Conservation (phyloP, 2,888 invertebrate species). For the Amphimallon solstitiale region DNA sequence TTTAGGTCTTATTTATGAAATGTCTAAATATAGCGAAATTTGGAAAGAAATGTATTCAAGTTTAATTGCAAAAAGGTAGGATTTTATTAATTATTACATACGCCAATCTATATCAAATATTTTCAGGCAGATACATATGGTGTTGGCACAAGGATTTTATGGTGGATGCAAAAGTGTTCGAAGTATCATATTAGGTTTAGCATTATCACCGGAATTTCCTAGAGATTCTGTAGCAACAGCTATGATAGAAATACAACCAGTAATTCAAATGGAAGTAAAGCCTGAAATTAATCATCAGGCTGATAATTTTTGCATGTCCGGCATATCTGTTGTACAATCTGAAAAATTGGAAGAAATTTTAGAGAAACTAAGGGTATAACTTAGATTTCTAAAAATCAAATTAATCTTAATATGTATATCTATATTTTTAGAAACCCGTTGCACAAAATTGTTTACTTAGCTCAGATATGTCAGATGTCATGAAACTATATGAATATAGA, state of each 20-base stretch:
- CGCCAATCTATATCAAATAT: slow-evolving; percentile 7
- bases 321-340: slow-evolving; percentile 55
- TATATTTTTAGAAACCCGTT: slow-evolving; percentile 58
- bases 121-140: slow-evolving; percentile 63
- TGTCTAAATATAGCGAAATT: slow-evolving; percentile 61
- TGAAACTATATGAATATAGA: slow-evolving; percentile 79
- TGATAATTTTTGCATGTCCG: slow-evolving; percentile 49
- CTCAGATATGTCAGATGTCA: slow-evolving; percentile 73
- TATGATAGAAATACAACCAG: slow-evolving; percentile 52
- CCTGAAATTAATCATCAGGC: slow-evolving; percentile 37
- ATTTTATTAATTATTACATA: slow-evolving; percentile 18
- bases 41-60: slow-evolving; percentile 63
- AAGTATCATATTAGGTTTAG: slow-evolving; percentile 60
- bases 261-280: slow-evolving; percentile 38
- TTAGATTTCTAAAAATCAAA: neutral
- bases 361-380: slow-evolving; percentile 39
- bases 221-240: slow-evolving; percentile 49
- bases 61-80: slow-evolving; percentile 59
- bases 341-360: slow-evolving; percentile 55
- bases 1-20: slow-evolving; percentile 64
- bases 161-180: slow-evolving; percentile 62
- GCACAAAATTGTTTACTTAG: slow-evolving; percentile 67
- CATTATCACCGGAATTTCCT: slow-evolving; percentile 53
- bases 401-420: neutral
- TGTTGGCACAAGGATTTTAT: slow-evolving; percentile 65